A percentile compares a stretch with the other conserved stretches of the same genome.
These are phyloP conservation scores for Trogon surrucura DNA, from an alignment of 2,113 vertebrate species.

Conservation along the genomic window DNA sequence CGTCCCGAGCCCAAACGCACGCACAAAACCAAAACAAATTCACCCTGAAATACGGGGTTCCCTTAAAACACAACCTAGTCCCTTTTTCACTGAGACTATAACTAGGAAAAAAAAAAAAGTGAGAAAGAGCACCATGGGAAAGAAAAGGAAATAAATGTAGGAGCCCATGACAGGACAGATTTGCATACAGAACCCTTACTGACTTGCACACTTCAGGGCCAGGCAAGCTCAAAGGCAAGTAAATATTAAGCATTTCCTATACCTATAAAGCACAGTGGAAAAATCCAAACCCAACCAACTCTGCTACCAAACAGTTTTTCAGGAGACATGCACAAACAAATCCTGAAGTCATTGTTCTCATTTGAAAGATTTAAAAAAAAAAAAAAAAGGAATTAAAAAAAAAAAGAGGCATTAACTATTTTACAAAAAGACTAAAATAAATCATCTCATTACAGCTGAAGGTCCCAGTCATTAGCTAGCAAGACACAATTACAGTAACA, in stretches of 20 bases:
- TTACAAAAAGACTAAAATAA: not conserved
- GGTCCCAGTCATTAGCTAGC: not conserved
- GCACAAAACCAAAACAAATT: not conserved
- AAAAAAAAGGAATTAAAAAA: not conserved
- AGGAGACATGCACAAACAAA: not conserved
- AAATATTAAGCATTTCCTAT: not conserved
- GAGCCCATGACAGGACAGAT: not conserved
- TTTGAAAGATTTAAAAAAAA: not conserved
- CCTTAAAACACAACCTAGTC: not conserved
- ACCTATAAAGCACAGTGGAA: not conserved
- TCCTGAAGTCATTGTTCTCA: not conserved
- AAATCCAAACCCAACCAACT: not conserved
- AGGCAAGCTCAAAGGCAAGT: not conserved
- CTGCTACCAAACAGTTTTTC: not conserved
- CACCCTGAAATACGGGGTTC: not conserved
- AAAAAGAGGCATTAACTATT: not conserved
- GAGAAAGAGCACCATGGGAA: not conserved
- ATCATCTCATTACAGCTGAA: not conserved
- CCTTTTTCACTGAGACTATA: not conserved
- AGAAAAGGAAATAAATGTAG: constrained; percentile 18
- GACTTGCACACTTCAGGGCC: not conserved
- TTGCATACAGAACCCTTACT: not conserved
- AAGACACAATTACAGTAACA: rapidly evolving
- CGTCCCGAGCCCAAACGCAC: not conserved
- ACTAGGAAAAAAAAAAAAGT: not conserved